Evolutionary conservation across 37 sponge, comb jelly and placozoan genomes (phyloP).

Genomic region (Petrosia ficiformis): DNA sequence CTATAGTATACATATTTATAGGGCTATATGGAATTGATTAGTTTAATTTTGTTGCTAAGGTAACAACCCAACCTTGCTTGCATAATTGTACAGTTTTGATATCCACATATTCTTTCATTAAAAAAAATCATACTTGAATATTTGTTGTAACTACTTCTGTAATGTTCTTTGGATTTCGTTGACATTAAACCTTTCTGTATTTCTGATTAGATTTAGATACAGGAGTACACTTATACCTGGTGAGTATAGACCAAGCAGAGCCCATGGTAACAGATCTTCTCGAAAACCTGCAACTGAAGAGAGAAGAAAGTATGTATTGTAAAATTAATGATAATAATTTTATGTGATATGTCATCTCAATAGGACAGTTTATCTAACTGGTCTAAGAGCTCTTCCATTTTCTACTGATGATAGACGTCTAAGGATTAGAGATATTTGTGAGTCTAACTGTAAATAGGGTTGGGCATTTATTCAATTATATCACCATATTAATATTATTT

Average conservation of each 20-base stretch:
- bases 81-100: too few species aligned
- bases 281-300: slow-evolving; percentile 25
- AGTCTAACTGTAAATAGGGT: not conserved
- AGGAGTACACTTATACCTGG: not conserved
- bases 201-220: not conserved
- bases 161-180: too few species aligned
- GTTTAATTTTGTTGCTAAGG: too few species aligned
- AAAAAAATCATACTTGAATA: too few species aligned
- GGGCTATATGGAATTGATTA: too few species aligned
- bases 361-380: slow-evolving; percentile 50
- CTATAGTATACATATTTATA: too few species aligned
- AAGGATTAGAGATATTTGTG: slow-evolving; percentile 54
- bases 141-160: too few species aligned
- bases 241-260: not conserved
- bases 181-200: too few species aligned
- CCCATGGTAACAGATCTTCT: not conserved
- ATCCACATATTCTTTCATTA: too few species aligned
- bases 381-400: slow-evolving; percentile 48
- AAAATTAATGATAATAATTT: not conserved
- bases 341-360: not conserved
- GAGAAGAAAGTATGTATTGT: slow-evolving; percentile 24
- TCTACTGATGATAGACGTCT: slow-evolving; percentile 15
- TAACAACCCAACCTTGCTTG: too few species aligned
- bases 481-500: too few species aligned
- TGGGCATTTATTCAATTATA: not conserved